Evolutionary conservation across 2,797 vertebrate species (phyloP).

Genomic region (Cyclura pinguis): DNA sequence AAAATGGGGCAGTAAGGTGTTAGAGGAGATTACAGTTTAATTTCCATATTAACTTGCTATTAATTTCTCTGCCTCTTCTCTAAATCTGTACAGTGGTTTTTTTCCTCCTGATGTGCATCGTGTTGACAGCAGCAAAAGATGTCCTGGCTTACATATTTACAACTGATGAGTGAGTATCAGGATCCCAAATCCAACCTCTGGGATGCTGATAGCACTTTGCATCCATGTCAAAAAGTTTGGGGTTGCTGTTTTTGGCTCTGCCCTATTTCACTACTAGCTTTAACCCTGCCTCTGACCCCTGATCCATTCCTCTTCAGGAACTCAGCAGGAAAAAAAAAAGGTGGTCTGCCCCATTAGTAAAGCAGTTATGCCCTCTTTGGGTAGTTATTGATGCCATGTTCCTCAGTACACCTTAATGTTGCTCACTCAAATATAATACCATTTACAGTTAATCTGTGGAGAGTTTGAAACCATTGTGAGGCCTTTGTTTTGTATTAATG

Average conservation of each 20-base stretch:
- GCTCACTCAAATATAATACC: neutral
- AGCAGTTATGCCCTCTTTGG: neutral
- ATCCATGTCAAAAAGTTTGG: neutral
- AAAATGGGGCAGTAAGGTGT: too few relatives aligned
- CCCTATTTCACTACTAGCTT: too few relatives aligned
- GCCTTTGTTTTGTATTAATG: neutral
- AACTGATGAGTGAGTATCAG: constrained; percentile 84
- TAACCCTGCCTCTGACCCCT: too few relatives aligned
- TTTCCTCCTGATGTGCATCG: neutral
- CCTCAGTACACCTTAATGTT: neutral
- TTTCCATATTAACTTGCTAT: neutral
- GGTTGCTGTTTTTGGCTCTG: too few relatives aligned
- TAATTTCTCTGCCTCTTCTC: neutral
- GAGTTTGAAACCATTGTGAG: neutral
- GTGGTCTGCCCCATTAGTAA: neutral
- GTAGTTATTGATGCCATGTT: neutral
- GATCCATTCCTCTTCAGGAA: too few relatives aligned
- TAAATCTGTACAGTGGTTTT: constrained; percentile 48
- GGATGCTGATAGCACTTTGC: too few relatives aligned
- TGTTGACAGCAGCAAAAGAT: constrained; percentile 77
- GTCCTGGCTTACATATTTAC: constrained; percentile 87
- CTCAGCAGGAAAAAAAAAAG: too few relatives aligned
- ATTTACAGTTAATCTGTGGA: neutral
- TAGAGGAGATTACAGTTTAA: neutral
- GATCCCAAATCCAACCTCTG: rapidly evolving